phyloP scores from a whole-genome alignment of 2,888 invertebrate species.

The Acronicta alni region DNA sequence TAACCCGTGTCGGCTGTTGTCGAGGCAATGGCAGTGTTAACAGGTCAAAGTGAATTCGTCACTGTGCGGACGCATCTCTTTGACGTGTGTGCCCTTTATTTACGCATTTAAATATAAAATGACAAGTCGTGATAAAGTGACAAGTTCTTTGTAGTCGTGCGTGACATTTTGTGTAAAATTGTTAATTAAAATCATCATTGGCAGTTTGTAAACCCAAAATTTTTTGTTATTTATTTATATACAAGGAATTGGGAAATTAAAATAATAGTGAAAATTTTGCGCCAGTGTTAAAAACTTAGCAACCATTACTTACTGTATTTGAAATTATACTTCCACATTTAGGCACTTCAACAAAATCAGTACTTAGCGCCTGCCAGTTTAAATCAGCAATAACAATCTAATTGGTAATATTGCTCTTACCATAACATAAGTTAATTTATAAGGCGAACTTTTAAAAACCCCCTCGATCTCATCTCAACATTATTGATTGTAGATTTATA shows the following conservation, averaged over 20 bases:
- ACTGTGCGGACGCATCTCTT: constrained; percentile 52
- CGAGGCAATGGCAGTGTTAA: constrained; percentile 55
- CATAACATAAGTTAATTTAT: not conserved
- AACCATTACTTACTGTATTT: constrained; percentile 6
- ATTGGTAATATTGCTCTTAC: not conserved
- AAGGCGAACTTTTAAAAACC: no score
- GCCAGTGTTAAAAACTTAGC: constrained; percentile 13
- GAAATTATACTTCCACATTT: not conserved
- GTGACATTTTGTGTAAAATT: constrained; percentile 24
- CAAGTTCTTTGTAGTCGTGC: constrained; percentile 11
- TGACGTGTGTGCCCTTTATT: constrained; percentile 34
- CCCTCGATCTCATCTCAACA: no score
- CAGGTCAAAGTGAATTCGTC: constrained; percentile 64
- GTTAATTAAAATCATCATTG: constrained; percentile 10
- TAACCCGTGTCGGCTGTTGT: constrained; percentile 47
- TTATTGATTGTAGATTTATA: no score
- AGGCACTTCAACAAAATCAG: constrained; percentile 7
- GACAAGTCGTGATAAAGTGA: constrained; percentile 3
- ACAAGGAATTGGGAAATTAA: not conserved
- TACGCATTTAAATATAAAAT: constrained; percentile 31
- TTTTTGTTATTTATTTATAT: no score
- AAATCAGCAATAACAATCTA: constrained; percentile 14
- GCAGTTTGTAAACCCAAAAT: not conserved
- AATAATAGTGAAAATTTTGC: not conserved
- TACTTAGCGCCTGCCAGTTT: constrained; percentile 3